Evolutionary conservation across 2,888 invertebrate genomes (phyloP), one percentile per base, ranked within the genome.

Genomic region (Conus canariensis): DNA sequence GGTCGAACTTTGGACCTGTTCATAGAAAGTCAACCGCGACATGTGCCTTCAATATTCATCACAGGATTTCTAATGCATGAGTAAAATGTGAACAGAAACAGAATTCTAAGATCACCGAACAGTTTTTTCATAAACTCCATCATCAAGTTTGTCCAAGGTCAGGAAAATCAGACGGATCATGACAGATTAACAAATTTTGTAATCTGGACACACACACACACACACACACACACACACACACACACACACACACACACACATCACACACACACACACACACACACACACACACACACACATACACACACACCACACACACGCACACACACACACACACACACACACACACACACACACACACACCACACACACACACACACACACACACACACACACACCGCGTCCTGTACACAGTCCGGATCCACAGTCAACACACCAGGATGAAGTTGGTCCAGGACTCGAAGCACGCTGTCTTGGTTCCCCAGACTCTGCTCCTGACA

Each of bases 401-500:
- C 14, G 6, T 8, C 60, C 60, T 14, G 60, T 64, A 64, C 45
- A 45, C 45, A 45, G 45, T 45, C 45, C 45, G 4, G 45, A 45
- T 45, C 30, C 45, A 74, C 12, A 74, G 19, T 9, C 16, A 74
- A 74, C 16, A 16, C 45, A 80, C 82, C 22, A 58, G 56, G 82
- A 9, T 56, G 56, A 22, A 56, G 56, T 0, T 25, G 14, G 9
- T 58, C 77, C 9, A 80, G 30, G 12, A 3, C 4, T 16, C 45
- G 2, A 14, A 80, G 10, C 3, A 30, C 30, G 30, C 2, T 22
- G 14, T 16, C 82, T 19, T 10, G 7, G 16, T n/a, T 6, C 58
- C 25, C 82, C 82, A 22, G 56, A 8, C 58, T 83, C 82, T 83
- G 56, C 9, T 83, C 19, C 82, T 83, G 82, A 56, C 82, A 83